Conservation (phyloP, 1,140 invertebrate species). For the Trachymyrmex cornetzi region DNA sequence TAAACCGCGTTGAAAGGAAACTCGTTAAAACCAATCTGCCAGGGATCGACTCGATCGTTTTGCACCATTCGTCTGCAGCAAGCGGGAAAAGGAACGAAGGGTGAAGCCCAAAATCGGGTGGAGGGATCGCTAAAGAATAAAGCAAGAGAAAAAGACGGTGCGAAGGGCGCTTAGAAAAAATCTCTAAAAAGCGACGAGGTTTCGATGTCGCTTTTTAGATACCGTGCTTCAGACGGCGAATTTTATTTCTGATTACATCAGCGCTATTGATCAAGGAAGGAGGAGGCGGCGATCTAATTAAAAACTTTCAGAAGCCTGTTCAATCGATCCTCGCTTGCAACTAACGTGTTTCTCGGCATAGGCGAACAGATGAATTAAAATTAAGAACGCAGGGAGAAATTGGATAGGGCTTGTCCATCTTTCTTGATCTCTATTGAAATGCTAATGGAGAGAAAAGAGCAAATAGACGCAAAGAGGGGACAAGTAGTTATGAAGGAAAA, state of each 20-base stretch:
- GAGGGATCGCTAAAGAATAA: slow-evolving; percentile 18
- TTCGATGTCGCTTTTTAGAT: not conserved
- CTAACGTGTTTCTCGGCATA: not conserved
- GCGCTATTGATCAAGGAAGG: slow-evolving; percentile 56
- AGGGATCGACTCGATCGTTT: slow-evolving; percentile 75
- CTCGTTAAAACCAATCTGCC: slow-evolving; percentile 78
- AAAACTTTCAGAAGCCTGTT: slow-evolving; percentile 67
- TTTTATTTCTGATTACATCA: slow-evolving; percentile 44
- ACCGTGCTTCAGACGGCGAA: not conserved
- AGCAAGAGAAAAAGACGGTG: not conserved
- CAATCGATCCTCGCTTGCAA: slow-evolving; percentile 24
- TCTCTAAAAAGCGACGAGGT: not conserved
- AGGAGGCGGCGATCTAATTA: slow-evolving; percentile 75
- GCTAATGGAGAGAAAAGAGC: not conserved
- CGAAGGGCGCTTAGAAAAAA: slow-evolving; percentile 14
- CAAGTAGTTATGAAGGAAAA: slow-evolving; percentile 3
- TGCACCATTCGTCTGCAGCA: slow-evolving; percentile 53
- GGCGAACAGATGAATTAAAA: slow-evolving; percentile 11
- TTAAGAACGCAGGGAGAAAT: not conserved
- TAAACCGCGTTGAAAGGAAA: slow-evolving; percentile 78
- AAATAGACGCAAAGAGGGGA: slow-evolving; percentile 17
- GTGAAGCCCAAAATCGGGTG: slow-evolving; percentile 30
- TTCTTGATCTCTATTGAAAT: slow-evolving; percentile 6
- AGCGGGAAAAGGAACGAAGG: slow-evolving; percentile 27
- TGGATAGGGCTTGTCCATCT: not conserved